Evolutionary conservation across 2,113 vertebrate species (phyloP).

Genomic region (Macquaria australasica): DNA sequence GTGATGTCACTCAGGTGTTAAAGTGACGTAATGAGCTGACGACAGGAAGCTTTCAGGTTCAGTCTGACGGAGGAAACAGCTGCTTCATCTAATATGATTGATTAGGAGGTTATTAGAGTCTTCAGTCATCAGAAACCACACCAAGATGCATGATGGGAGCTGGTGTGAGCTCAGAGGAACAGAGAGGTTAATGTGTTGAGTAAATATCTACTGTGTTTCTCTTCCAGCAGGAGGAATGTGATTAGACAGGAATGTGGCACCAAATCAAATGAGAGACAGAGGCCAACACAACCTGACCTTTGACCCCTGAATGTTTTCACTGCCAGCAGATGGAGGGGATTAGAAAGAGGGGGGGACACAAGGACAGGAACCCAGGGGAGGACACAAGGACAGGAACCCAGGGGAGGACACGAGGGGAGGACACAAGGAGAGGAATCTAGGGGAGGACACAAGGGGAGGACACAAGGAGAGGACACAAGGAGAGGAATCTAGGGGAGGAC

Average conservation of each 20-base stretch:
- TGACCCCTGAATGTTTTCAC: slow-evolving; percentile 40
- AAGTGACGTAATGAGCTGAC: no score
- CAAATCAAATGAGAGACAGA: slow-evolving; percentile 6
- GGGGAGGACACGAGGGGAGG: no score
- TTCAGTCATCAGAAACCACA: no score
- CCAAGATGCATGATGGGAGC: no score
- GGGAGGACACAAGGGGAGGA: background rate
- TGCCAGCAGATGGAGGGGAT: background rate
- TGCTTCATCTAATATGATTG: no score
- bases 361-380: background rate
- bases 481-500: background rate
- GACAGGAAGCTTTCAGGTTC: no score
- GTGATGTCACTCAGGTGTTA: background rate
- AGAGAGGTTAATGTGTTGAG: background rate
- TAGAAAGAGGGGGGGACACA: background rate
- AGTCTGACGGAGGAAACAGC: background rate
- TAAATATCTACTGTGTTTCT: slow-evolving; percentile 39
- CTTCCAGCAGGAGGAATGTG: slow-evolving; percentile 39
- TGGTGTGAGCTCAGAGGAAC: no score
- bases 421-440: no score
- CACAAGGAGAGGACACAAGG: no score
- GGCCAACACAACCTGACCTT: slow-evolving; percentile 41
- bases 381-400: no score
- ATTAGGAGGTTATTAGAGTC: no score
- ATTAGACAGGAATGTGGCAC: slow-evolving; percentile 51